Evolutionary conservation across 1,140 invertebrate species (phyloP), one percentile per base, ranked within the genome.

Genomic region (Hetaerina americana): DNA sequence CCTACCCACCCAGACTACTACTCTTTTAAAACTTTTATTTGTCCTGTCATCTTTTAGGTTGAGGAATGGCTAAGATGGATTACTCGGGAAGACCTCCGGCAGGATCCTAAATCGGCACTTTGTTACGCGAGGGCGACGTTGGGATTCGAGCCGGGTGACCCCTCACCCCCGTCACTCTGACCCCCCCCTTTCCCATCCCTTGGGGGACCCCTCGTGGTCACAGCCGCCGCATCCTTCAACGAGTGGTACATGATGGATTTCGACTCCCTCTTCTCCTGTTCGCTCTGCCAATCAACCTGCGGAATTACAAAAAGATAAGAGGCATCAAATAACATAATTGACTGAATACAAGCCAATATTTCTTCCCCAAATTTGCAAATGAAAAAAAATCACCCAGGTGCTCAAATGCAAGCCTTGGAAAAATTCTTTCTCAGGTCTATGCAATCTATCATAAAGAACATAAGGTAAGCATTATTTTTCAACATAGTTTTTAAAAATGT

Each of bases 261-360:
- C 0, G 81, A 79, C 76, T 89, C 87, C 26, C 82, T 79, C 73
- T 81, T 85, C 77, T 90, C 88, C 77, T 89, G 85, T 74, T 89
- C 87, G 66, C 88, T 89, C 76, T 89, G 86, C 88, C 88, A 90
- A 73, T 87, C 83, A 72, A 89, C 87, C 87, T 89, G 71, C 69
- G 75, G 78, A 74, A 76, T 49, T 75, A 74, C 66, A 75, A 72
- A 27, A 72, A 67, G 74, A 25, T 68, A 5, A 31, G 71, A 68
- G 24, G 25, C 26, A 40, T n/a, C n/a, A n/a, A n/a, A n/a, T n/a
- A n/a, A n/a, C n/a, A n/a, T n/a, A n/a, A n/a, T n/a, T n/a, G n/a
- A n/a, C n/a, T n/a, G n/a, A n/a, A n/a, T n/a, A n/a, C n/a, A n/a
- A n/a, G n/a, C n/a, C n/a, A n/a, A n/a, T n/a, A n/a, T n/a, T n/a